phyloP scores from a whole-genome alignment of 2,797 vertebrate species.

The Epinephelus coioides region DNA sequence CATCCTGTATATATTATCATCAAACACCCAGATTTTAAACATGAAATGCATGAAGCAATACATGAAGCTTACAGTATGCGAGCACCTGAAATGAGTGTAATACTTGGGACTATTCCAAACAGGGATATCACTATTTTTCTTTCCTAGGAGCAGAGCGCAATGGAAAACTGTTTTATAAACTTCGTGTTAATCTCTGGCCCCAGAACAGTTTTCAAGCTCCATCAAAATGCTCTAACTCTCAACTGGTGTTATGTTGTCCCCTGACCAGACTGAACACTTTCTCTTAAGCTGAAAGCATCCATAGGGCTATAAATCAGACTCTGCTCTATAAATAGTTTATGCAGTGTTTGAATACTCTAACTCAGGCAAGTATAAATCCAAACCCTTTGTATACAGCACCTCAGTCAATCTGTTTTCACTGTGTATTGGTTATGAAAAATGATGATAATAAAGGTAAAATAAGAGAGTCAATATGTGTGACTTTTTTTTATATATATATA shows the following conservation, averaged over 20 bases:
- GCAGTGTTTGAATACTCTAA: background rate
- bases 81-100: background rate
- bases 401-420: background rate
- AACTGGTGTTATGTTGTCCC: background rate
- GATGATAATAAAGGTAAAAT: background rate
- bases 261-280: background rate
- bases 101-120: background rate
- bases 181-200: background rate
- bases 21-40: background rate
- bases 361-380: background rate
- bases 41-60: conserved; percentile 2
- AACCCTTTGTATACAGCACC: background rate
- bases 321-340: background rate
- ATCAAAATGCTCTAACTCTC: background rate
- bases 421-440: background rate
- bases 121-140: background rate
- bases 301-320: background rate
- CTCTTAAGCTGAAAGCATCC: background rate
- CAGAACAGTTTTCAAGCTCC: background rate
- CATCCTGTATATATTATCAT: background rate
- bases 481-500: background rate
- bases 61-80: background rate
- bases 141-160: too few species aligned
- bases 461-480: background rate
- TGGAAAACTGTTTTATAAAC: too few species aligned